phyloP scores from a whole-genome alignment of 2,797 vertebrate genomes.

The Spinus olivaceus region DNA sequence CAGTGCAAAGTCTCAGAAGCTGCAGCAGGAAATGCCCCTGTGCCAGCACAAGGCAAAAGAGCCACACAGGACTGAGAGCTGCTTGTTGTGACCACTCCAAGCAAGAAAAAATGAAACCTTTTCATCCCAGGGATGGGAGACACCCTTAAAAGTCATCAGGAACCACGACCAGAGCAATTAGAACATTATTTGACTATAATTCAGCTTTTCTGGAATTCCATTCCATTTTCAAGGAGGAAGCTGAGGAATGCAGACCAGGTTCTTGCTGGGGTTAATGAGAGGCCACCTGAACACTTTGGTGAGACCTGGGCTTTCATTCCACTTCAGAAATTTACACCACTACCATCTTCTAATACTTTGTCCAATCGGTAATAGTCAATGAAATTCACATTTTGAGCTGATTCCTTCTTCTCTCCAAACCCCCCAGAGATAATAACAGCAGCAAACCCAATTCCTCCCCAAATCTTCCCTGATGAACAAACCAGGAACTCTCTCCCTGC shows the following conservation, averaged over 20 bases:
- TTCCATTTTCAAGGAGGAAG: neutral
- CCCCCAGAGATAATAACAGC: neutral
- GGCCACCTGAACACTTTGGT: rapidly evolving
- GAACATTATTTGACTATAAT: no score
- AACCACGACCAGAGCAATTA: neutral
- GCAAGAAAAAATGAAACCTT: rapidly evolving
- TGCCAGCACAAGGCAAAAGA: neutral
- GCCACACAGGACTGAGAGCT: neutral
- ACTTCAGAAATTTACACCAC: neutral
- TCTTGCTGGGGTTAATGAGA: neutral
- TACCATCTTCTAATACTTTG: neutral
- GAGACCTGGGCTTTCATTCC: neutral
- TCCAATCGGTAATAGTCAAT: neutral
- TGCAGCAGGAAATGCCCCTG: neutral
- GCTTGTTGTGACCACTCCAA: rapidly evolving
- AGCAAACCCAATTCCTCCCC: neutral
- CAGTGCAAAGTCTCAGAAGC: neutral
- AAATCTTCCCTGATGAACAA: neutral
- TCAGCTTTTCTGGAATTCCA: neutral
- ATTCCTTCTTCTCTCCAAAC: neutral
- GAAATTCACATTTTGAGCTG: neutral
- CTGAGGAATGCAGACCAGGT: neutral
- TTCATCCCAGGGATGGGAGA: neutral
- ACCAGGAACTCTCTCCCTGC: neutral
- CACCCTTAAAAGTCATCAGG: neutral